These are phyloP conservation scores for Crenichthys baileyi DNA, from an alignment of 2,797 vertebrate genomes.

Conservation along the genomic window DNA sequence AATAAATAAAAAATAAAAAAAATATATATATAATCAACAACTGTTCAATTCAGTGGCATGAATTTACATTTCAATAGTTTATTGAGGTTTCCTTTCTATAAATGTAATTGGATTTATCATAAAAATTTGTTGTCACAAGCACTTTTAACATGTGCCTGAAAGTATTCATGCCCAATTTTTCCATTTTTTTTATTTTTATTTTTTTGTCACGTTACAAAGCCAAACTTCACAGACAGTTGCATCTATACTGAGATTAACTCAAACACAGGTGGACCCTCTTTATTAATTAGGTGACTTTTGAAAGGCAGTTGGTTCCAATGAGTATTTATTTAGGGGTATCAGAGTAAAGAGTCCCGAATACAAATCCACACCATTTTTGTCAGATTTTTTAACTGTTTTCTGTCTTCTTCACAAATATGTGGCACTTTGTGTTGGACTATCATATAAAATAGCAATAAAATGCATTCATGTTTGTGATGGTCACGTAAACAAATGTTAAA, in stretches of 20 bases:
- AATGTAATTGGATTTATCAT: no score
- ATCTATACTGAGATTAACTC: not conserved
- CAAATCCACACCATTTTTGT: no score
- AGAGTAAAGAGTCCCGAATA: no score
- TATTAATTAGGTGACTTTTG: not conserved
- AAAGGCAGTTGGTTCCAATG: no score
- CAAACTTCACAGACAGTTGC: not conserved
- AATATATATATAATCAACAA: no score
- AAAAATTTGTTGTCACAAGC: no score
- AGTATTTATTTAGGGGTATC: no score
- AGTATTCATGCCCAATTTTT: not conserved
- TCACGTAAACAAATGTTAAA: not conserved
- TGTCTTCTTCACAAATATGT: not conserved
- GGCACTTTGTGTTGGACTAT: not conserved
- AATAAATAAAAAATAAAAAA: no score
- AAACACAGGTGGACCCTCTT: not conserved
- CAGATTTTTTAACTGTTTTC: no score
- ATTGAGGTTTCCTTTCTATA: no score
- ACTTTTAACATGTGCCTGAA: not conserved
- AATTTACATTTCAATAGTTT: no score
- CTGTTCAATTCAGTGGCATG: no score
- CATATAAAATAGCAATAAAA: not conserved
- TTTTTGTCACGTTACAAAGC: not conserved
- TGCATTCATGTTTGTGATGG: not conserved
- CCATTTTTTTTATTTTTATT: not conserved